Conservation (phyloP, 2,113 vertebrate species). For the Crotophaga sulcirostris region DNA sequence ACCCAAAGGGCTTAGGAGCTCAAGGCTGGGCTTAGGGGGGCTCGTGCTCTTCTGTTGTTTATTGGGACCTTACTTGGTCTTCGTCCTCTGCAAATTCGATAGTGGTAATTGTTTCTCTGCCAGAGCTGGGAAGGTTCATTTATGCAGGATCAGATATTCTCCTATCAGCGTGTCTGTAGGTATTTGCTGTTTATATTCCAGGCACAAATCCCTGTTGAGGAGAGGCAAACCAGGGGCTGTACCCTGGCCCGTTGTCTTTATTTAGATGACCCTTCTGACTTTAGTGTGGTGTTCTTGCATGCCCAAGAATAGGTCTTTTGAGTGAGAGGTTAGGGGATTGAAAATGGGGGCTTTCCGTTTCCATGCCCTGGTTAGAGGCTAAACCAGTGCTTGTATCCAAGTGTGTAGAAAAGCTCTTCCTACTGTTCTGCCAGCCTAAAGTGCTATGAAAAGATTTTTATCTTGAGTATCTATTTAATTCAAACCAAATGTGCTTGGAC, state of each 20-base stretch:
- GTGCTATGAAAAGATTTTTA: background rate
- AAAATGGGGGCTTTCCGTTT: background rate
- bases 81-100: background rate
- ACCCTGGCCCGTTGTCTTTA: background rate
- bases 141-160: background rate
- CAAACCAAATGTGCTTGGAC: background rate
- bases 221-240: background rate
- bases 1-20: background rate
- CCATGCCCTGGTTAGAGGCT: background rate
- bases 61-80: background rate
- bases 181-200: background rate
- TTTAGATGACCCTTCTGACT: background rate
- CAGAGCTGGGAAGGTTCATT: background rate
- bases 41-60: background rate
- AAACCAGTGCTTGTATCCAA: background rate
- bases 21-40: background rate
- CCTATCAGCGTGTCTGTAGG: background rate
- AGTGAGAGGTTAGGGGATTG: background rate
- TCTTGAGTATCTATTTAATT: background rate
- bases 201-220: background rate
- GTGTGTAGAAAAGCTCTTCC: background rate
- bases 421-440: background rate
- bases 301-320: background rate
- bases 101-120: background rate
- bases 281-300: background rate